These are phyloP conservation scores for Psettodes erumei DNA, from an alignment of 2,113 vertebrate genomes.

Conservation along the genomic window DNA sequence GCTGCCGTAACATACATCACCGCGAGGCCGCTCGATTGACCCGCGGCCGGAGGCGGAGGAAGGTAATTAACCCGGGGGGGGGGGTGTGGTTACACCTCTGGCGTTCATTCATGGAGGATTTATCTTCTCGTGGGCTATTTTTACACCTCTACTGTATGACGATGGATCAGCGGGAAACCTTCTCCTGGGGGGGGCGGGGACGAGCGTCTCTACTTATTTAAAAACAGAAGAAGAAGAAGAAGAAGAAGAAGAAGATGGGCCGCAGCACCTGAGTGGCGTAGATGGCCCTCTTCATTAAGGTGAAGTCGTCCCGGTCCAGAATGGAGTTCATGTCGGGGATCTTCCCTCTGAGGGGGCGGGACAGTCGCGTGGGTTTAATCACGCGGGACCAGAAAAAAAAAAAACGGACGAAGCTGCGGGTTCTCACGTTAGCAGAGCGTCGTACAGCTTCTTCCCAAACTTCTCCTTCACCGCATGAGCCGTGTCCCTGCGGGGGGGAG, in stretches of 20 bases:
- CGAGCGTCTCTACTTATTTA: too few species aligned
- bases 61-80: slow-evolving; percentile 53
- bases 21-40: slow-evolving; percentile 48
- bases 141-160: background rate
- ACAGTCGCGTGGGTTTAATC: too few species aligned
- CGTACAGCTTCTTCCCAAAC: slow-evolving; percentile 95
- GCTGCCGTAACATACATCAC: slow-evolving; percentile 53
- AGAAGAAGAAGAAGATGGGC: slow-evolving; percentile 5
- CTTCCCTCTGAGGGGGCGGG: slow-evolving; percentile 91
- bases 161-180: background rate
- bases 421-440: slow-evolving; percentile 83
- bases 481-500: slow-evolving; percentile 90
- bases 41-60: slow-evolving; percentile 6
- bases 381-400: too few species aligned
- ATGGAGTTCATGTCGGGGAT: slow-evolving; percentile 95
- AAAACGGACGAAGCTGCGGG: too few species aligned
- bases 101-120: slow-evolving; percentile 43
- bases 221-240: background rate
- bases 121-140: slow-evolving; percentile 9
- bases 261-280: slow-evolving; percentile 93
- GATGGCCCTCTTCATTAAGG: slow-evolving; percentile 98
- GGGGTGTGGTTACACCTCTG: background rate
- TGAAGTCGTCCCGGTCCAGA: slow-evolving; percentile 94
- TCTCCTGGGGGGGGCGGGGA: too few species aligned
- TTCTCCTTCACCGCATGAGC: slow-evolving; percentile 95